Evolutionary conservation across 53 echinoderm and acorn worm genomes (phyloP).

Genomic region (Arbacia lixula): DNA sequence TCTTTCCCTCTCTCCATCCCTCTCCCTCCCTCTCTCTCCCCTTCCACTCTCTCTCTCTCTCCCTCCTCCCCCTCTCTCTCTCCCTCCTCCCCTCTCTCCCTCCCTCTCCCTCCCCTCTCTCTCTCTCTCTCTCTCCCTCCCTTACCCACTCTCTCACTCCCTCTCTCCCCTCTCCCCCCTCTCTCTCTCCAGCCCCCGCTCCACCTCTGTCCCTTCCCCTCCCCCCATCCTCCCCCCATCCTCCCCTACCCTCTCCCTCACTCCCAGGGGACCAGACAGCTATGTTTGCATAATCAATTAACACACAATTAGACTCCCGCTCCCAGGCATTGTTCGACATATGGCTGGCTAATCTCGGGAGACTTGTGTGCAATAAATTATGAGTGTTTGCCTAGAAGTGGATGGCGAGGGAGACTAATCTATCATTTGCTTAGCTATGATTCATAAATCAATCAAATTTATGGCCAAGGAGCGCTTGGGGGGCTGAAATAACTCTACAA

Average conservation of each 20-base stretch:
- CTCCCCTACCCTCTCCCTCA: background rate
- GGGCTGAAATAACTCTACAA: slow-evolving; percentile 27
- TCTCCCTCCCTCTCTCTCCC: background rate
- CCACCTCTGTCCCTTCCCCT: background rate
- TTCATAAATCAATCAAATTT: slow-evolving; percentile 52
- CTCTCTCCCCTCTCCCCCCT: slow-evolving; percentile 4
- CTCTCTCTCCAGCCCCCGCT: background rate
- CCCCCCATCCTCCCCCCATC: background rate
- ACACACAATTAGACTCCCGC: slow-evolving; percentile 45
- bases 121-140: background rate
- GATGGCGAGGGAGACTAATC: slow-evolving; percentile 40
- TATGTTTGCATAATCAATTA: slow-evolving; percentile 58
- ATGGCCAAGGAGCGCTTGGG: slow-evolving; percentile 25
- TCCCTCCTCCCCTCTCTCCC: background rate
- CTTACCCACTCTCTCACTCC: background rate
- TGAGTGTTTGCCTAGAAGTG: slow-evolving; percentile 38
- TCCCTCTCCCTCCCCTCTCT: slow-evolving; percentile 1
- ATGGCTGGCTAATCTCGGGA: slow-evolving; percentile 41
- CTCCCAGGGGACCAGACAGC: slow-evolving; percentile 20
- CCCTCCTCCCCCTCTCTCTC: slow-evolving; percentile 19
- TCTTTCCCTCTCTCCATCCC: background rate
- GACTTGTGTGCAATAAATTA: slow-evolving; percentile 45
- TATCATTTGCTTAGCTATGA: slow-evolving; percentile 40
- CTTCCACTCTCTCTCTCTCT: background rate
- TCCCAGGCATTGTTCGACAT: slow-evolving; percentile 49